These are phyloP conservation scores for Solenodon paradoxus DNA, from an alignment of 2,113 vertebrate genomes.

Conservation along the genomic window DNA sequence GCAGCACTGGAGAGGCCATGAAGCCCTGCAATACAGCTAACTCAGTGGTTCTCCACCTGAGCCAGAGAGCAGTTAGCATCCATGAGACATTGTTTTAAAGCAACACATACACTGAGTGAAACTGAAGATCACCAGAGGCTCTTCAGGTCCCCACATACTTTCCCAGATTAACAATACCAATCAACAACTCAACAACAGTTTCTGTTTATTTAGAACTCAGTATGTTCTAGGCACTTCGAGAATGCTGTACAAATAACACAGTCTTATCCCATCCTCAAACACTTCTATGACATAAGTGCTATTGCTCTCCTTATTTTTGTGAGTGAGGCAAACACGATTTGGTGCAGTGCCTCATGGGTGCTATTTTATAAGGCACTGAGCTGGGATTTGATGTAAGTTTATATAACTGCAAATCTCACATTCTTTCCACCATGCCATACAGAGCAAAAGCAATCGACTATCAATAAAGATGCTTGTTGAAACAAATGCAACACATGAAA, in stretches of 20 bases:
- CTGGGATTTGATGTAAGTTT: background rate
- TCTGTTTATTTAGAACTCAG: background rate
- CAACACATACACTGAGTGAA: background rate
- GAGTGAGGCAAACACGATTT: background rate
- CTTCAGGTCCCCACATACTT: background rate
- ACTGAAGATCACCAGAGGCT: background rate
- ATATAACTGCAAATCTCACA: background rate
- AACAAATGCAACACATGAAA: background rate
- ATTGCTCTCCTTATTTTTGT: background rate
- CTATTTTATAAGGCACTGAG: background rate
- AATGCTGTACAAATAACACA: background rate
- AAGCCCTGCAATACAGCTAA: background rate
- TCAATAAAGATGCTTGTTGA: background rate
- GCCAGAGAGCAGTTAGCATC: background rate
- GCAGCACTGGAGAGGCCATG: background rate
- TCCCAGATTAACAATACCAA: background rate
- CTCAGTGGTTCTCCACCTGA: rapidly evolving
- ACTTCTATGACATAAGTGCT: background rate
- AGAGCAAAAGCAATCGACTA: background rate
- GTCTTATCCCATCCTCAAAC: background rate
- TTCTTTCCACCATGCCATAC: background rate
- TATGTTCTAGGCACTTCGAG: background rate
- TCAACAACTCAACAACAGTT: background rate
- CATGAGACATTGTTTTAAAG: background rate
- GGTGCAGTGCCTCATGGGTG: background rate